phyloP scores from a whole-genome alignment of 2,113 vertebrate species.

The Abramis brama region DNA sequence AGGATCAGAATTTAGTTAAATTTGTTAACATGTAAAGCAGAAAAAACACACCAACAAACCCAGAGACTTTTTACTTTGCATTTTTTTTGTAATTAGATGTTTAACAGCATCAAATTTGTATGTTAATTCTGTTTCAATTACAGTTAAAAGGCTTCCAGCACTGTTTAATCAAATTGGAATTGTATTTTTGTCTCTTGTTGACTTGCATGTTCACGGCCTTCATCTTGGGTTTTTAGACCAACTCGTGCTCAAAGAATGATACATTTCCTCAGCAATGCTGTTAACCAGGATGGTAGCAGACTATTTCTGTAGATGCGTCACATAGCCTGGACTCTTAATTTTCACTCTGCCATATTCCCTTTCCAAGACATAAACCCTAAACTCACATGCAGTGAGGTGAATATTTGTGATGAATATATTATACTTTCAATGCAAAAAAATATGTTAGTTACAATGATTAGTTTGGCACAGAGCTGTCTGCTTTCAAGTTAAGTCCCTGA shows the following conservation, averaged over 20 bases:
- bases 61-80: not conserved
- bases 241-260: not conserved
- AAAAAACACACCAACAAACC: not conserved
- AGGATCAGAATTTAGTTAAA: not conserved
- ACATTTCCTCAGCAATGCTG: not conserved
- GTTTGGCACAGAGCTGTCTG: not conserved
- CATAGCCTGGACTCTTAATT: not conserved
- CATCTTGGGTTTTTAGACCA: not conserved
- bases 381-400: not conserved
- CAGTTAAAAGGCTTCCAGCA: not conserved
- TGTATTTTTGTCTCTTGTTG: not conserved
- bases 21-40: not conserved
- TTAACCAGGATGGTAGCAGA: not conserved
- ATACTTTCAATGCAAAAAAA: not conserved
- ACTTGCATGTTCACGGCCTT: not conserved
- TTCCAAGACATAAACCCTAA: not conserved
- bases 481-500: not conserved
- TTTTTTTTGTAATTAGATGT: not conserved
- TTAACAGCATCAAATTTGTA: not conserved
- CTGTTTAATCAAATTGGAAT: not conserved
- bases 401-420: slow-evolving; percentile 12
- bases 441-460: not conserved
- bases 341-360: not conserved
- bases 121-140: not conserved
- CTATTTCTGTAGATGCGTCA: not conserved